Conservation (phyloP, 2,113 vertebrate genomes). For the Rafetus swinhoei region DNA sequence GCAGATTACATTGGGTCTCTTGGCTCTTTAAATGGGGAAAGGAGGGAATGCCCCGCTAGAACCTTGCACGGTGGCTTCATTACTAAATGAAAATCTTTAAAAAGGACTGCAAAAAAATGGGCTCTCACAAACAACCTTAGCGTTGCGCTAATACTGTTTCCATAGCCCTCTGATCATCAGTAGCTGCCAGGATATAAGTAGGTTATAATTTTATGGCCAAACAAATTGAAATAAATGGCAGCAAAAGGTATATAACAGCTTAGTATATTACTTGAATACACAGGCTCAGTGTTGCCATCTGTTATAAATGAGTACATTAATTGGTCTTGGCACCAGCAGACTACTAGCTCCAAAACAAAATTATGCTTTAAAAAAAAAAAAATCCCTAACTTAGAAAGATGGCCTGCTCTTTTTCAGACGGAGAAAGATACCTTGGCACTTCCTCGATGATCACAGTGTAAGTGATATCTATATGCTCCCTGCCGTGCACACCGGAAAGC, state of each 20-base stretch:
- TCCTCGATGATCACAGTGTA: not conserved
- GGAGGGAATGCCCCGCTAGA: not conserved
- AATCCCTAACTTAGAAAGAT: not conserved
- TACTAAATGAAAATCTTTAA: not conserved
- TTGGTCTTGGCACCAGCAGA: constrained; percentile 16
- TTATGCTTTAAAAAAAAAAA: constrained; percentile 39
- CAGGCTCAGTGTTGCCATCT: not conserved
- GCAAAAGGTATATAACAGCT: constrained; percentile 6
- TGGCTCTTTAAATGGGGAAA: not conserved
- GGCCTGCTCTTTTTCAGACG: not conserved
- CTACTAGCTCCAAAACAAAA: constrained; percentile 9
- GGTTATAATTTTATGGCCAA: not conserved
- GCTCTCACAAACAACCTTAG: not conserved
- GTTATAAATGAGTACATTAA: constrained; percentile 39
- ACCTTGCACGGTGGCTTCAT: not conserved
- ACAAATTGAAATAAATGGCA: constrained; percentile 43
- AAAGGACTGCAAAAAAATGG: not conserved
- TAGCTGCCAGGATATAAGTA: constrained; percentile 9
- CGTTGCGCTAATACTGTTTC: not conserved
- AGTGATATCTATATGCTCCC: not conserved
- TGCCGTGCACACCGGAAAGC: not conserved
- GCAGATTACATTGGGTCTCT: constrained; percentile 27
- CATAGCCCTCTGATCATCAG: constrained; percentile 14
- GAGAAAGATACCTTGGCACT: not conserved
- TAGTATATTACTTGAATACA: not conserved